Evolutionary conservation across 2,797 vertebrate species (phyloP), one percentile per base, ranked within the genome.

Genomic region (Betta splendens): DNA sequence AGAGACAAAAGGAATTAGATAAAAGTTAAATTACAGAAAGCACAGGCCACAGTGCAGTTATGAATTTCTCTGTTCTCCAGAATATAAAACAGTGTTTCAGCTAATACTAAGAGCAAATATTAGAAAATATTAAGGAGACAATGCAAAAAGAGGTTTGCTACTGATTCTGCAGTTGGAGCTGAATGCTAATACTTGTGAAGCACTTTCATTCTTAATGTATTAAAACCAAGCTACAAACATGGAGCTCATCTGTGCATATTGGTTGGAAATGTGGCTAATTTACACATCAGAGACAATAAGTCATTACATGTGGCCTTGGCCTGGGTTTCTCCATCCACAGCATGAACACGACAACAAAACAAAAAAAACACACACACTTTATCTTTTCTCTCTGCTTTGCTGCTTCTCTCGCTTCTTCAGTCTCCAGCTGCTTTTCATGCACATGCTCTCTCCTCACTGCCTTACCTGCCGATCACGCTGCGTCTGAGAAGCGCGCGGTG

Each of bases 241-340:
- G 39, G 33, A 59, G 40, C 63, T 29, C 11, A 18, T 48, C 28
- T 69, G 49, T 54, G 36, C 43, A 53, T 70, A 71, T 58, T 37
- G 5, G 26, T 10, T 5, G 49, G 50, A 35, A 61, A 38, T 69
- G 36, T 49, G 59, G 26, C 29, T 70, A 65, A 83, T 74, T 64
- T 64, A 79, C 43, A 73, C 57, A 72, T 26, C 52, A 67, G 74
- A 22, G 43, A 80, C 77, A 80, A 81, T 80, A 77, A 72, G 53
- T 70, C n/a, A n/a, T n/a, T n/a, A n/a, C n/a, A n/a, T n/a, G n/a
- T n/a, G 62, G 66, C 70, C 72, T 79, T 80, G 59, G 53, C 60
- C 53, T 47, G 53, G 43, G n/a, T 75, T 70, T 70, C 79, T 73
- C 72, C 62, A 76, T 77, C 53, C 53, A 29, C 40, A 55, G 72